Evolutionary conservation across 2,888 invertebrate species (phyloP).

Genomic region (Actias luna): DNA sequence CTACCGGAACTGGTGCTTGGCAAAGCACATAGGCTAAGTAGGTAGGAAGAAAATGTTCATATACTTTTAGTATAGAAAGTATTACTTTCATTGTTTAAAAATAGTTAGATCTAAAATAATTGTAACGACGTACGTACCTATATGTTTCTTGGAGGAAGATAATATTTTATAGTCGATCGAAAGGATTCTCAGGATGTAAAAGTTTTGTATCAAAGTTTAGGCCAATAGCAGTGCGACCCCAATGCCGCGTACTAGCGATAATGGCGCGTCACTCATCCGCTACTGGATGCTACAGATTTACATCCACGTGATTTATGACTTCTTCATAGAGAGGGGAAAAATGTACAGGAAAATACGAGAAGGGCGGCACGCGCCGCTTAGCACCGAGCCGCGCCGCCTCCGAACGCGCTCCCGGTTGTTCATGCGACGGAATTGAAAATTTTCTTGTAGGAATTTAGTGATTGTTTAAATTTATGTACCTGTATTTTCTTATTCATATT

Average conservation of each 20-base stretch:
- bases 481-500: conserved; percentile 11
- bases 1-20: neutral
- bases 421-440: conserved; percentile 43
- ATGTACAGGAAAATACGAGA: conserved; percentile 64
- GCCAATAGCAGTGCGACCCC: conserved; percentile 46
- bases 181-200: conserved; percentile 46
- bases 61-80: neutral
- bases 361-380: conserved; percentile 31
- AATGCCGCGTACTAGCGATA: conserved; percentile 58
- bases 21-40: too few relatives aligned
- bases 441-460: conserved; percentile 38
- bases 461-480: conserved; percentile 26
- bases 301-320: conserved; percentile 79
- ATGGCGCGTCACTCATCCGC: conserved; percentile 79
- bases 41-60: neutral
- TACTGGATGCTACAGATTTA: conserved; percentile 79
- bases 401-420: conserved; percentile 31
- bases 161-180: conserved; percentile 38
- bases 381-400: conserved; percentile 28
- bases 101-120: neutral
- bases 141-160: neutral
- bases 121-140: neutral
- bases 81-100: neutral
- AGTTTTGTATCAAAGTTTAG: conserved; percentile 63
- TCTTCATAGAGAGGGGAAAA: conserved; percentile 78